Evolutionary conservation across 2,113 vertebrate genomes (phyloP).

Genomic region (Triplophysa siluroides): DNA sequence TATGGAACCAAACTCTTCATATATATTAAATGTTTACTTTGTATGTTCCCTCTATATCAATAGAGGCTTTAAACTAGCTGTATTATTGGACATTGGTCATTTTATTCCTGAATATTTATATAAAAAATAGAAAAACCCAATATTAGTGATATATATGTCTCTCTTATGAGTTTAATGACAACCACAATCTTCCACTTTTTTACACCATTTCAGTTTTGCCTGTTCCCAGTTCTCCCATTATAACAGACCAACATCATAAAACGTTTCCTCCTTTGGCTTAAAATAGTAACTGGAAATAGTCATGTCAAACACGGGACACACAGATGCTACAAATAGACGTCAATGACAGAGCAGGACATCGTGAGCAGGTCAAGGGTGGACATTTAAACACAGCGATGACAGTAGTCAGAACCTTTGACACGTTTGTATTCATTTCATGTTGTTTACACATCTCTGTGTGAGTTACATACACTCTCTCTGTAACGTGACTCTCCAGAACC

Average conservation of each 20-base stretch:
- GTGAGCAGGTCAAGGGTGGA: background rate
- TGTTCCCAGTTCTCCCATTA: slow-evolving; percentile 20
- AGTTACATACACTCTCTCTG: background rate
- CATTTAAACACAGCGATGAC: background rate
- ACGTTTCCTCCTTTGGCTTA: slow-evolving; percentile 25
- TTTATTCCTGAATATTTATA: no score
- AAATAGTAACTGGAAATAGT: slow-evolving; percentile 41
- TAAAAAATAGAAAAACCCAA: background rate
- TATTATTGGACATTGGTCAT: no score
- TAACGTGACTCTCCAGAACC: background rate
- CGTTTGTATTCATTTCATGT: background rate
- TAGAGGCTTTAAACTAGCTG: no score
- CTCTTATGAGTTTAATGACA: background rate
- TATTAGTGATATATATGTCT: background rate
- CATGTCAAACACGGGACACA: slow-evolving; percentile 23
- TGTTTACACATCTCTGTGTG: background rate
- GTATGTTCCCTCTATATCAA: no score
- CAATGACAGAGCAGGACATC: slow-evolving; percentile 11
- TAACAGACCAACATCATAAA: slow-evolving; percentile 22
- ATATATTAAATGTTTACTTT: no score
- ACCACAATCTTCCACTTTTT: background rate
- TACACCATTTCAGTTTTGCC: background rate
- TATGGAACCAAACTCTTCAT: no score
- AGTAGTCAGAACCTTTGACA: slow-evolving; percentile 4
- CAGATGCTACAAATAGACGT: slow-evolving; percentile 31